Base-by-base conservation (phyloP, 2,888 invertebrate genomes). In the Volucella inanis region DNA sequence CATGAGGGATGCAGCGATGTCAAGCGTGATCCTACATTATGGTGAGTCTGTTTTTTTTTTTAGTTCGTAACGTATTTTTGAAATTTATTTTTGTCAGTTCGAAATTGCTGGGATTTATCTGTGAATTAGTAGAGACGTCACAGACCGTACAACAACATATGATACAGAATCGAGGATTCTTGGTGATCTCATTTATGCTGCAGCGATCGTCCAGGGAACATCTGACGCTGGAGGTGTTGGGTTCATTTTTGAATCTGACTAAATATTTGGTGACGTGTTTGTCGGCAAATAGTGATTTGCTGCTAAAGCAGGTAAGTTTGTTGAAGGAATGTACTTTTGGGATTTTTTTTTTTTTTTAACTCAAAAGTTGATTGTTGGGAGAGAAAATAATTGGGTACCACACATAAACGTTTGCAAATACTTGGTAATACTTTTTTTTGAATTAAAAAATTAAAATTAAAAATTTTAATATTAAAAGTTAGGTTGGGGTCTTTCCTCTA, bases 101-200 rank as follows among this genome's bases (percentile, higher is more conserved):
- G 67, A 98, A 98, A 92, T 94, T 99, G 87, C 94, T 99, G 92
- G 97, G 98, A 86, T 98, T 99, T 93, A 97, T 99, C 89, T 98
- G 98, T 92, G 98, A 99, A 90, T 94, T 99, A 90, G 97, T 99
- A 88, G 98, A 98, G 92, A 97, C 97, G 54, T 99, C 99, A 88
- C 96, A 97, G 91, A 98, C 98, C 49, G 98, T 99, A 80, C 99
- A 99, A 91, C 99, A 99, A 91, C 99, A 99, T 92, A 98, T 99
- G 97, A 97, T 99, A 92, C 99, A 99, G 88, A 98, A 98, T 92
- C 96, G 98, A 89, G 99, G 99, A 81, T 99, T 99, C 93, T 94
- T 99, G 89, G 98, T 99, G 87, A 98, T 99, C 92, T 98, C 99
- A 88, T 98, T 97, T 92, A 97, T 98, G 95, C 94, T 99, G 89